These are phyloP conservation scores for Sinocyclocheilus maitianheensis DNA, from an alignment of 2,113 vertebrate species.

Conservation along the genomic window DNA sequence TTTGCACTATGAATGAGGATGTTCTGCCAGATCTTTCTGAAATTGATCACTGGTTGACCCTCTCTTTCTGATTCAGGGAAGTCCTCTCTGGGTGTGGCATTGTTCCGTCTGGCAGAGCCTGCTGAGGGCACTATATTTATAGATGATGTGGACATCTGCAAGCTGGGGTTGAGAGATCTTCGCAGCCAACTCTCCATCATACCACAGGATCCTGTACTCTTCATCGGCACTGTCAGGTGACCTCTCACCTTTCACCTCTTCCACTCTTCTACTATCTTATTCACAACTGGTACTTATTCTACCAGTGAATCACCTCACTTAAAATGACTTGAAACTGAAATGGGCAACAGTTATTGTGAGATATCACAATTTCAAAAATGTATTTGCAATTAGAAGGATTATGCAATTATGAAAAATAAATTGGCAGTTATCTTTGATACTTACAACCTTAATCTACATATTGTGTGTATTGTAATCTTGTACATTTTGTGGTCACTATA, in stretches of 20 bases:
- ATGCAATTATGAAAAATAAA: not conserved
- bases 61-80: constrained; percentile 71
- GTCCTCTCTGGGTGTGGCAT: constrained; percentile 77
- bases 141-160: constrained; percentile 72
- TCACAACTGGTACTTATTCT: not conserved
- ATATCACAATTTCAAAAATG: too few species aligned
- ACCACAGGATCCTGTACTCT: constrained; percentile 83
- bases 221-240: constrained; percentile 82
- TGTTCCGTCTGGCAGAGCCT: constrained; percentile 79
- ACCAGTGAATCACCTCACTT: not conserved
- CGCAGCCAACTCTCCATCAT: constrained; percentile 81
- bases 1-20: not conserved
- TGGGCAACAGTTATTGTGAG: not conserved
- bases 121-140: constrained; percentile 75
- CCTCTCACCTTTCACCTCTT: not conserved
- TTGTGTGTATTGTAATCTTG: not conserved
- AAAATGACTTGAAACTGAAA: not conserved
- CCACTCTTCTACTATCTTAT: not conserved
- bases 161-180: constrained; percentile 75
- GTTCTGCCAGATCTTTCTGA: not conserved
- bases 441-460: not conserved
- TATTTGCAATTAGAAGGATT: not conserved
- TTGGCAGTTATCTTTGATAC: not conserved
- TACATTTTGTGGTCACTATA: not conserved
- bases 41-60: not conserved